Conservation (phyloP, 2,888 invertebrate genomes). For the Hypsopygia costalis region DNA sequence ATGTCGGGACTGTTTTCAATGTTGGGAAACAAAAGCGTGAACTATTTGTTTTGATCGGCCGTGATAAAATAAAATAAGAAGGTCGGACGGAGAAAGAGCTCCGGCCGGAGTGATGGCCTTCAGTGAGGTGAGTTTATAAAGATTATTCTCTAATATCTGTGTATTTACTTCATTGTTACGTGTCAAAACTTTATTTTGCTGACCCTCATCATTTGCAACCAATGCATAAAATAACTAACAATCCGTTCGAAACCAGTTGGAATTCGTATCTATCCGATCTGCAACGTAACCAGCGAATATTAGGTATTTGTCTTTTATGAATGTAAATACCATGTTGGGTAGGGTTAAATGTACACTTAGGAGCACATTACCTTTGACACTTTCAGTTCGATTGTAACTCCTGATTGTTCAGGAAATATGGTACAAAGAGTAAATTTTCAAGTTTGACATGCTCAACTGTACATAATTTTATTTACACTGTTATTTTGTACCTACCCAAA, state of each 20-base stretch:
- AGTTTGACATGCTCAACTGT: no score
- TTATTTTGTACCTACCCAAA: no score
- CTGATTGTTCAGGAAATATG: no score
- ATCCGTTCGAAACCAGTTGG: background rate
- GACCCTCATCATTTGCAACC: background rate
- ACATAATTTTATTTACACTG: no score
- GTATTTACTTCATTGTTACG: constrained; percentile 10
- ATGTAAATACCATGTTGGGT: no score
- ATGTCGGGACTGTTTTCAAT: constrained; percentile 77
- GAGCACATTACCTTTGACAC: no score
- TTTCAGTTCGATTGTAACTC: no score
- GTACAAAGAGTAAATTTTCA: no score
- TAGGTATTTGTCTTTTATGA: no score
- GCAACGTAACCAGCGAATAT: no score
- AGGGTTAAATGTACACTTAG: no score
- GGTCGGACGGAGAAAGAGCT: constrained; percentile 78
- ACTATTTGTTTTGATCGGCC: constrained; percentile 78
- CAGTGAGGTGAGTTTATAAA: constrained; percentile 83
- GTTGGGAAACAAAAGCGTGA: constrained; percentile 77
- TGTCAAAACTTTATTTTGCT: background rate
- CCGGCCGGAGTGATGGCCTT: constrained; percentile 86
- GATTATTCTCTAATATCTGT: constrained; percentile 20
- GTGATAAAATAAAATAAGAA: constrained; percentile 68
- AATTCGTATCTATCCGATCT: background rate
- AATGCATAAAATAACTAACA: background rate